Conservation (phyloP, 2,113 vertebrate genomes). For the Mesembrinibis cayennensis region DNA sequence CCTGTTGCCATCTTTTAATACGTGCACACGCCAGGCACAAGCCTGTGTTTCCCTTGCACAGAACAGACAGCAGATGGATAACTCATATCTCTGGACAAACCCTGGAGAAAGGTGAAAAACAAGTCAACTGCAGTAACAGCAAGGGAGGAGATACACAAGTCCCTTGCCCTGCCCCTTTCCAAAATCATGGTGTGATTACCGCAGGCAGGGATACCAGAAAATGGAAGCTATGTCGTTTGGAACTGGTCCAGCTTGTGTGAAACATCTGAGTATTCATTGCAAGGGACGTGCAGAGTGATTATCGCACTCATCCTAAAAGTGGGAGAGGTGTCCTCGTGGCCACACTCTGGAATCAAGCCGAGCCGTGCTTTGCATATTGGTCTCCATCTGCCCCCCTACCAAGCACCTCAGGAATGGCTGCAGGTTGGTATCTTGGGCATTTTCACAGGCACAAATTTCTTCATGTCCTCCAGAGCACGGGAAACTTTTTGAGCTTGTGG, state of each 20-base stretch:
- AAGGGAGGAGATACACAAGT: neutral
- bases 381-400: neutral
- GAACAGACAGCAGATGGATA: neutral
- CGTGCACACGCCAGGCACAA: neutral
- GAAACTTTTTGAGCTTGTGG: neutral
- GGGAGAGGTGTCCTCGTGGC: neutral
- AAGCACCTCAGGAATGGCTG: neutral
- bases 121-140: neutral
- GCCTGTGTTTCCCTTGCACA: neutral
- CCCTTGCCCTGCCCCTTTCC: neutral
- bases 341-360: neutral
- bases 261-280: neutral
- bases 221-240: neutral
- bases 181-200: neutral
- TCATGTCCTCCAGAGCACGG: neutral
- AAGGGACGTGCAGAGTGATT: neutral
- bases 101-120: neutral
- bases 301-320: neutral
- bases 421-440: neutral
- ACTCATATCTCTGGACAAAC: neutral
- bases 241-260: neutral
- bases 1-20: neutral
- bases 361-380: neutral
- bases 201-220: neutral
- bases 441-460: neutral